Conservation (phyloP, 2,797 vertebrate genomes). For the Anguilla obscura region DNA sequence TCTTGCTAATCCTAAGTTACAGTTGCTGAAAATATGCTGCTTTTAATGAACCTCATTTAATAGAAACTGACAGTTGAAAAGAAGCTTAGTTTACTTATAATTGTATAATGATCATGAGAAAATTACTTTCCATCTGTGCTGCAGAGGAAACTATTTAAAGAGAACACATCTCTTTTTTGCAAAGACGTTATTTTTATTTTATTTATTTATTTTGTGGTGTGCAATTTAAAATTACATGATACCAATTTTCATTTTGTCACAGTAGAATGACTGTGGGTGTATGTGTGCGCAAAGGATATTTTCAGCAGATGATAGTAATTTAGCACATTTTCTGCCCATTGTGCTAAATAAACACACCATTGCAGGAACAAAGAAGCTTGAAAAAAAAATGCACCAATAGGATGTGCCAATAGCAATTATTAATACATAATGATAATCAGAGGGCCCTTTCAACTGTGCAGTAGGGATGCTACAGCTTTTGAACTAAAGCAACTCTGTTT, state of each 20-base stretch:
- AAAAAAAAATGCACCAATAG: background rate
- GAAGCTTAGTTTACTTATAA: background rate
- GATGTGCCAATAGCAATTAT: background rate
- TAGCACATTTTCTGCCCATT: background rate
- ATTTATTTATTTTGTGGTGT: background rate
- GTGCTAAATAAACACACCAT: slow-evolving; percentile 4
- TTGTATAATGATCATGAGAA: background rate
- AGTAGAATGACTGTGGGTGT: background rate
- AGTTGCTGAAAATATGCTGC: background rate
- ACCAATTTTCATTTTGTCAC: slow-evolving; percentile 13
- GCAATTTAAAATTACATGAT: slow-evolving; percentile 4
- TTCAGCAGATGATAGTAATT: background rate
- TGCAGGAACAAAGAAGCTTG: background rate
- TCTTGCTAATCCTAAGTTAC: background rate
- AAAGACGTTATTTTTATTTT: background rate
- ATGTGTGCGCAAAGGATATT: background rate
- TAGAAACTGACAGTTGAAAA: background rate
- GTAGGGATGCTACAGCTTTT: background rate
- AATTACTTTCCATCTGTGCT: background rate
- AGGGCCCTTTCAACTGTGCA: background rate
- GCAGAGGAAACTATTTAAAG: background rate
- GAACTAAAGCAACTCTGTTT: background rate
- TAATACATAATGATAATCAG: background rate
- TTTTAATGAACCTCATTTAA: slow-evolving; percentile 13
- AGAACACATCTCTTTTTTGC: background rate